Base-by-base conservation (phyloP, 2,113 vertebrate species). In the Noturus placidus region DNA sequence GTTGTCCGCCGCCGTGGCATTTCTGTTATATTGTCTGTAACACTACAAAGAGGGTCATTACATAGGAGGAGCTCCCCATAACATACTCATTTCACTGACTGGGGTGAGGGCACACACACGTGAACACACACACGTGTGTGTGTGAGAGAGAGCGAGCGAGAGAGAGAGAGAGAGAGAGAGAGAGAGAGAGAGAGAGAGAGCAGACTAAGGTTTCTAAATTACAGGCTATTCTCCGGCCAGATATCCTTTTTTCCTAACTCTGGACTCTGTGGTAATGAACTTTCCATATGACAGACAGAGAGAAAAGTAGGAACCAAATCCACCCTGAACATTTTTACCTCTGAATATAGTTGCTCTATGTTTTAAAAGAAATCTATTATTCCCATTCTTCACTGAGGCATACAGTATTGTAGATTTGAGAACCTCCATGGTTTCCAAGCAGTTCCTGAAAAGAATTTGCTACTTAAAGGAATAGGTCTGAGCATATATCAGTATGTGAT, bases 161-260 rank as follows among this genome's bases (percentile, higher is more conserved):
- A 65, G 54, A 86, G 30, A 90, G 56, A 78, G 56, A 87, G 67
- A 86, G 88, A 90, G 74, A 88, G 86, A 77, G 42, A 90, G 56
- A 78, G 56, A 87, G 57, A 65, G 63, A 86, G 30, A 90, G 57
- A 70, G 56, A 87, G 69, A 86, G 88, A 89, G 76, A 88, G 86
- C 63, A 76, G 63, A 59, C 83, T 89, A 90, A 89, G 91, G 91
- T 90, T 92, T 91, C 59, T 20, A 91, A 92, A 92, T 91, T 90
- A 91, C 86, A 92, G 87, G 80, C 91, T 91, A 70, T 76, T 50
- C 88, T 88, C 79, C 42, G 85, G 86, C 79, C 88, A 89, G 85
- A 88, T 90, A 88, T 92, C 85, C 87, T 88, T 87, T 87, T 86
- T 90, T 79, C 79, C 89, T 77, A 76, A 88, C 86, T 86, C 87